Conservation (phyloP, 37 sponge, comb jelly and placozoan species). For the Hexactinellida sp. region DNA sequence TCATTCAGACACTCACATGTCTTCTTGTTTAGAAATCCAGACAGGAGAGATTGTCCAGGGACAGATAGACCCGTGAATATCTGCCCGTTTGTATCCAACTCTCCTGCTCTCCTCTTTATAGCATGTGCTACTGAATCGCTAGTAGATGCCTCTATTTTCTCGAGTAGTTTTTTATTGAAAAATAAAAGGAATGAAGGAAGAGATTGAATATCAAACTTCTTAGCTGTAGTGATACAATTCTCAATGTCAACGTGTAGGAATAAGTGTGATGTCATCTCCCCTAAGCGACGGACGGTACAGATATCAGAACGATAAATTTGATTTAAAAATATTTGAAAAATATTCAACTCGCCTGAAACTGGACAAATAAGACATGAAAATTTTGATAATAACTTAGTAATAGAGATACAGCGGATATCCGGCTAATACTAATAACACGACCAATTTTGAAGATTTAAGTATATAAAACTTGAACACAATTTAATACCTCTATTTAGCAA, state of each 20-base stretch:
- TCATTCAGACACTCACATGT: conserved; percentile 88
- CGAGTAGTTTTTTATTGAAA: neutral
- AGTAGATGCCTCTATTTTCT: neutral
- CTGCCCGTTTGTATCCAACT: neutral
- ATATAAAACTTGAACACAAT: no score
- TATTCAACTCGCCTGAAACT: no score
- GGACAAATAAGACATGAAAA: no score
- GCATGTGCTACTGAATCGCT: neutral
- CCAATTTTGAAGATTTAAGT: no score
- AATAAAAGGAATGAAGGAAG: neutral
- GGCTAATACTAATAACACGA: no score
- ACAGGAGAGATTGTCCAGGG: conserved; percentile 17
- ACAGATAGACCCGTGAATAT: neutral
- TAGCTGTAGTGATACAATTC: conserved; percentile 3
- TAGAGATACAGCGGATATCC: no score
- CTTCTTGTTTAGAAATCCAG: conserved; percentile 34
- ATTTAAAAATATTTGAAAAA: no score
- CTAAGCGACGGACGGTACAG: no score
- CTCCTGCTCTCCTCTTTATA: neutral
- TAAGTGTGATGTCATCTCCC: neutral
- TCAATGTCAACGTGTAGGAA: neutral
- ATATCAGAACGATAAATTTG: no score
- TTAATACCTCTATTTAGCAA: no score
- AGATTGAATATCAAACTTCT: neutral
- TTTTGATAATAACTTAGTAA: no score